Percentiles rank a stretch among this genome's conserved stretches.
These are phyloP conservation scores for Cairina moschata DNA, from an alignment of 2,113 vertebrate species.

Conservation along the genomic window DNA sequence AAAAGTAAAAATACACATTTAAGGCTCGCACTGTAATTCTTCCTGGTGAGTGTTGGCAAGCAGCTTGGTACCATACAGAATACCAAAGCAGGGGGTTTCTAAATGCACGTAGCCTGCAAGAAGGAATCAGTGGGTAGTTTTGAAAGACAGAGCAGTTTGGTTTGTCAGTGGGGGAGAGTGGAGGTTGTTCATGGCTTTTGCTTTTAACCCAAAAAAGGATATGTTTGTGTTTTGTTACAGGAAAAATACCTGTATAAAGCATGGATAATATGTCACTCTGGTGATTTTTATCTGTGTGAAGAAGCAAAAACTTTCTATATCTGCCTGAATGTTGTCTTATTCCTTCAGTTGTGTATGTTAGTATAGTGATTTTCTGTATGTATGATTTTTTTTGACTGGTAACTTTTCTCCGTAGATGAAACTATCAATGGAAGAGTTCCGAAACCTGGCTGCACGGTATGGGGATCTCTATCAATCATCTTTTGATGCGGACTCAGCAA, in stretches of 20 bases:
- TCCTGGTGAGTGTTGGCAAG: not conserved
- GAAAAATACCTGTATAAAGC: not conserved
- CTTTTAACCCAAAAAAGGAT: not conserved
- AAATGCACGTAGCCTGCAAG: not conserved
- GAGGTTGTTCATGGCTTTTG: not conserved
- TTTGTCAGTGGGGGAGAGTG: not conserved
- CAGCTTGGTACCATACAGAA: fast-evolving
- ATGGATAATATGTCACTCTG: not conserved
- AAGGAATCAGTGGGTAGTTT: not conserved
- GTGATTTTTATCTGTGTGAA: not conserved
- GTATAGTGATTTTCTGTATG: not conserved
- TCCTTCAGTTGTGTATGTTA: not conserved
- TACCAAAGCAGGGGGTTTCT: not conserved
- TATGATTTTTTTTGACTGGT: not conserved
- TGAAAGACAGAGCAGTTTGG: not conserved
- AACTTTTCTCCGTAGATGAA: slow-evolving; percentile 85
- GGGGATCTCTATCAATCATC: slow-evolving; percentile 96
- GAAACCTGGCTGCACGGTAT: slow-evolving; percentile 88
- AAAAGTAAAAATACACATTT: not conserved
- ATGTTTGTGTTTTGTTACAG: not conserved
- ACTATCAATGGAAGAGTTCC: slow-evolving; percentile 95
- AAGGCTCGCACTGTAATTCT: fast-evolving
- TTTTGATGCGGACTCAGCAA: slow-evolving; percentile 95
- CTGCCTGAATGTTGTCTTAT: not conserved
- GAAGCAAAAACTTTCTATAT: not conserved